Evolutionary conservation across 1,140 invertebrate genomes (phyloP).

Genomic region (Ooceraea biroi): DNA sequence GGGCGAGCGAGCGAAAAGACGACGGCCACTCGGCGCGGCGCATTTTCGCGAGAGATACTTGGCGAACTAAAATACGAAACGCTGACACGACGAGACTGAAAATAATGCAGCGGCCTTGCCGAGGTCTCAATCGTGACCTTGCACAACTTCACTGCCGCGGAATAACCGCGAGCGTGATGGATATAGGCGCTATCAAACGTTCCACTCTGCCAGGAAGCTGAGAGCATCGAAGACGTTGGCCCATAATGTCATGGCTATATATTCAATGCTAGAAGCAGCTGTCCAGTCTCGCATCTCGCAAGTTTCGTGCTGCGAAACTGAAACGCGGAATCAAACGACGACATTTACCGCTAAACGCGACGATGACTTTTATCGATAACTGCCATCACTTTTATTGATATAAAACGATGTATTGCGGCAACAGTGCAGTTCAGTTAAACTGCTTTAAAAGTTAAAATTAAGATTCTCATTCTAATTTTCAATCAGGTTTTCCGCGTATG

Average conservation of each 20-base stretch:
- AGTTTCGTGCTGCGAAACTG: background rate
- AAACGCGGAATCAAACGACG: background rate
- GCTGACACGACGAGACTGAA: slow-evolving; percentile 53
- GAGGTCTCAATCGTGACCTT: slow-evolving; percentile 56
- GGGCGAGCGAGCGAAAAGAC: background rate
- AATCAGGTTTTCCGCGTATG: too few relatives aligned
- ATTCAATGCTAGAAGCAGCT: slow-evolving; percentile 3
- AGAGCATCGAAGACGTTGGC: slow-evolving; percentile 9
- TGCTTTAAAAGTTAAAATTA: too few relatives aligned
- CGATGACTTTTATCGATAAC: too few relatives aligned
- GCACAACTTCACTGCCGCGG: slow-evolving; percentile 53
- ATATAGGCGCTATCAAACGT: slow-evolving; percentile 32
- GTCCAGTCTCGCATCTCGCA: background rate
- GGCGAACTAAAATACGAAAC: slow-evolving; percentile 56
- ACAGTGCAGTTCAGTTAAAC: too few relatives aligned
- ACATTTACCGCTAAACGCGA: background rate
- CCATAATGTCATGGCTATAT: background rate
- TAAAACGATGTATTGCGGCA: too few relatives aligned
- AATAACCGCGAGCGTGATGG: slow-evolving; percentile 35
- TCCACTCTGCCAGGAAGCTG: slow-evolving; percentile 24
- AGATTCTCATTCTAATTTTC: too few relatives aligned
- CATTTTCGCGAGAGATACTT: slow-evolving; percentile 44
- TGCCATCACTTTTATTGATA: background rate
- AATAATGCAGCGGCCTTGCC: slow-evolving; percentile 53
- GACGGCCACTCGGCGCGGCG: slow-evolving; percentile 12